phyloP scores from a whole-genome alignment of 23 tunicate species.

The Halocynthia roretzi region DNA sequence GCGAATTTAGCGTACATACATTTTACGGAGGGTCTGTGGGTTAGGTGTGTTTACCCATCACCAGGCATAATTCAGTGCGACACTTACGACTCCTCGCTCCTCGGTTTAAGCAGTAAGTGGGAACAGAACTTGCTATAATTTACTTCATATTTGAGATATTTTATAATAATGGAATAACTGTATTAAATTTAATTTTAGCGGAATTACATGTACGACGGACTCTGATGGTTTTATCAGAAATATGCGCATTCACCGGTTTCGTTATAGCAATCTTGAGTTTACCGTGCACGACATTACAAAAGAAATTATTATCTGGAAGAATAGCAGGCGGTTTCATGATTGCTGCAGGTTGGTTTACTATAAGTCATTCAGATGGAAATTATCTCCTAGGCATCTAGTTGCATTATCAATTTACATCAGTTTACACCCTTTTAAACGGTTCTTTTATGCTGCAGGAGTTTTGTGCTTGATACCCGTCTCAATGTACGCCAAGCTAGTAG shows the following conservation, averaged over 20 bases:
- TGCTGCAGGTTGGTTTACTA: slow-evolving; percentile 4
- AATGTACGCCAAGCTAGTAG: slow-evolving; percentile 16
- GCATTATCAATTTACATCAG: too few relatives aligned
- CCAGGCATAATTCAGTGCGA: slow-evolving; percentile 77
- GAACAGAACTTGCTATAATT: too few relatives aligned
- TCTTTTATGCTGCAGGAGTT: background rate
- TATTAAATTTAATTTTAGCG: background rate
- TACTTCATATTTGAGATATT: too few relatives aligned
- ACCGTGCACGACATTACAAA: slow-evolving; percentile 13
- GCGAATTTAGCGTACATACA: slow-evolving; percentile 24
- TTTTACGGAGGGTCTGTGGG: slow-evolving; percentile 76
- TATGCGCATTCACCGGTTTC: slow-evolving; percentile 10
- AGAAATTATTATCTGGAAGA: slow-evolving; percentile 6
- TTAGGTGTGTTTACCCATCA: slow-evolving; percentile 56
- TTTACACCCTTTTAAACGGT: background rate
- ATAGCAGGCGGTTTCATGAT: slow-evolving; percentile 14
- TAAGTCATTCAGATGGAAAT: too few relatives aligned
- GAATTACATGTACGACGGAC: slow-evolving; percentile 13
- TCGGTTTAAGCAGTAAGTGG: background rate
- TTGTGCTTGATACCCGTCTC: slow-evolving; percentile 20
- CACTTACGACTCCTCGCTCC: slow-evolving; percentile 34
- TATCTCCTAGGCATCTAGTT: too few relatives aligned
- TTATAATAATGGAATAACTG: too few relatives aligned
- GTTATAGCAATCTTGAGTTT: slow-evolving; percentile 12
- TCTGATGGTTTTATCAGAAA: slow-evolving; percentile 15